A percentile compares a stretch with the other conserved stretches of the same genome.
Evolutionary conservation across 2,113 vertebrate genomes (phyloP).

Genomic region (Leucopsar rothschildi): DNA sequence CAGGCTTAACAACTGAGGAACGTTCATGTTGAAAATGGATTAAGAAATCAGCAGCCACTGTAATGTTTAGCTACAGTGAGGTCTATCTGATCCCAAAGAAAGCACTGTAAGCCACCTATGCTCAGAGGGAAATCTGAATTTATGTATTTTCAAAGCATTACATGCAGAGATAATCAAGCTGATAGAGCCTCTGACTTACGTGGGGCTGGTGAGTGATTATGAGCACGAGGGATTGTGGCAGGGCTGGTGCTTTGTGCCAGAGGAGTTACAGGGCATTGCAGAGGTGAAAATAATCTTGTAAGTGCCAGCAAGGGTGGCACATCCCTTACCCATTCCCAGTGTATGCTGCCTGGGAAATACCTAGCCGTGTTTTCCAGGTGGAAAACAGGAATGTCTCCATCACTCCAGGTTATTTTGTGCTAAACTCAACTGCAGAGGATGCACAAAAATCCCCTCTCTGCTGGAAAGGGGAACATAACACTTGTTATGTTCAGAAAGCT

Average conservation of each 20-base stretch:
- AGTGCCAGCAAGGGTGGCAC: background rate
- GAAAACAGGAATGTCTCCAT: background rate
- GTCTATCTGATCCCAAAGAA: slow-evolving; percentile 26
- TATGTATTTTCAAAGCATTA: slow-evolving; percentile 53
- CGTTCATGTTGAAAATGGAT: background rate
- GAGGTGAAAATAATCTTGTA: background rate
- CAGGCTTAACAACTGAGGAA: slow-evolving; percentile 9
- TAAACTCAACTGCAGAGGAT: background rate
- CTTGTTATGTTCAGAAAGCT: background rate
- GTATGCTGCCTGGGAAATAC: background rate
- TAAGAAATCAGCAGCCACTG: slow-evolving; percentile 30
- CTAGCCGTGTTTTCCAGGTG: background rate
- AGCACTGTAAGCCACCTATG: slow-evolving; percentile 19
- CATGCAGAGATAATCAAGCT: slow-evolving; percentile 18
- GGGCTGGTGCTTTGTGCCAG: background rate
- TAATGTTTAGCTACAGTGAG: background rate
- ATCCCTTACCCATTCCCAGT: background rate
- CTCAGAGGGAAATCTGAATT: slow-evolving; percentile 38
- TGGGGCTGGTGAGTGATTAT: background rate
- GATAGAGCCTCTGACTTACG: slow-evolving; percentile 16
- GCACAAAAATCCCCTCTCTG: background rate
- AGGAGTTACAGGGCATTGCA: background rate
- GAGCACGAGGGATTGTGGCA: background rate
- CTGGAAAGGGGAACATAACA: background rate
- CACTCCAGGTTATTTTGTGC: background rate